Evolutionary conservation across 2,888 invertebrate genomes (phyloP).

Genomic region (Mythimna impura): DNA sequence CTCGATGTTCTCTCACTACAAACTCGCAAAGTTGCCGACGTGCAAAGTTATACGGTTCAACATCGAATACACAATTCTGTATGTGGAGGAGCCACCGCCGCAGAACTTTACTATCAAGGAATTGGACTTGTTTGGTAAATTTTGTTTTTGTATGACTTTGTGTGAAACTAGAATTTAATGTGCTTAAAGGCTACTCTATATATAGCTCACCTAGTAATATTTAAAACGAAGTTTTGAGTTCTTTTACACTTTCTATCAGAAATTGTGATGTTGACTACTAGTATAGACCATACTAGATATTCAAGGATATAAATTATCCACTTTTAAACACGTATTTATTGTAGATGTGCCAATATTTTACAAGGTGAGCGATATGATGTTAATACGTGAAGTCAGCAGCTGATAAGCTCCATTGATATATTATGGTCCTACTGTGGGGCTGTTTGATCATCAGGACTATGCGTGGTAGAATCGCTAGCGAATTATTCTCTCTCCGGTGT

Average conservation of each 20-base stretch:
- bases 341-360: no score
- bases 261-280: no score
- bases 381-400: not conserved
- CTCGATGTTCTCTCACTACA: conserved; percentile 98
- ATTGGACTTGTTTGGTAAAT: conserved; percentile 96
- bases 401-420: not conserved
- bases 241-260: no score
- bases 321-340: no score
- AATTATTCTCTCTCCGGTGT: not conserved
- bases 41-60: conserved; percentile 98
- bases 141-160: not conserved
- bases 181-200: not conserved
- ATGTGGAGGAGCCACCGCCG: conserved; percentile 97
- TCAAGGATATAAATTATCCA: no score
- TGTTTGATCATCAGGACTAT: not conserved
- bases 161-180: not conserved
- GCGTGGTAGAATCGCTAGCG: not conserved
- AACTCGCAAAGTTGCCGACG: conserved; percentile 95
- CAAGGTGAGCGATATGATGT: not conserved
- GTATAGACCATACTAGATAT: no score
- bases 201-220: not conserved
- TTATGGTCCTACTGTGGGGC: not conserved
- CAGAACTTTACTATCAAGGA: conserved; percentile 97
- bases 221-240: no score
- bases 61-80: conserved; percentile 98